Evolutionary conservation across 1,140 invertebrate species (phyloP), one percentile per base, ranked within the genome.

Genomic region (Andricus grossulariae): DNA sequence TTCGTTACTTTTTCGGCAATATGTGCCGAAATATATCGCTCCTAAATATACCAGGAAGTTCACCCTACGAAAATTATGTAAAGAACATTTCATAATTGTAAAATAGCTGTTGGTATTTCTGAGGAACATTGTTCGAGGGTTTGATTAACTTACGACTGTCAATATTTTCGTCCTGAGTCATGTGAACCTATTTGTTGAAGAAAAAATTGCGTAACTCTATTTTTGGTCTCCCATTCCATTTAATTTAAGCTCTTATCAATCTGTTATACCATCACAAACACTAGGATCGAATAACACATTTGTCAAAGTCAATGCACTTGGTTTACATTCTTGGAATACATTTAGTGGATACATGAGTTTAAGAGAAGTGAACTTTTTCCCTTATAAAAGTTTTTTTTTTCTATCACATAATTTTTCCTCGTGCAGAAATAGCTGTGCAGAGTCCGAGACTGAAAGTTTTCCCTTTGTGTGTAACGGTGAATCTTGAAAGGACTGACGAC

Each of bases 391-490:
- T 71, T 51, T 25, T 60, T 71, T 72, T 81, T 52, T 19, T 81
- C 45, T 66, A 55, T 66, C 19, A 55, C 49, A 73, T 73, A 72
- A 79, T 75, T 79, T 72, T 77, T 66, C 21, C 19, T 51, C 6
- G 57, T 39, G 16, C 32, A 52, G 8, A 54, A n/a, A 32, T 50
- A 45, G 71, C 50, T 74, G 83, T 55, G 73, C 72, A 70, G 54
- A 75, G 79, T 77, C 77, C 82, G 73, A 83, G 54, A 74, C 73
- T 73, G 60, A 50, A 50, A 74, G 82, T 79, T 84, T 83, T 77
- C 60, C 86, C 83, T 87, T 86, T 87, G 85, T 84, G 83, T 85
- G 83, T 84, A 83, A 85, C 81, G 82, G 82, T 84, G 84, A 83
- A 84, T 87, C 85, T 86, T 84, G 85, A 88, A 87, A 84, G 84